Evolutionary conservation across 2,888 invertebrate species (phyloP).

Genomic region (Drosophila phalerata): DNA sequence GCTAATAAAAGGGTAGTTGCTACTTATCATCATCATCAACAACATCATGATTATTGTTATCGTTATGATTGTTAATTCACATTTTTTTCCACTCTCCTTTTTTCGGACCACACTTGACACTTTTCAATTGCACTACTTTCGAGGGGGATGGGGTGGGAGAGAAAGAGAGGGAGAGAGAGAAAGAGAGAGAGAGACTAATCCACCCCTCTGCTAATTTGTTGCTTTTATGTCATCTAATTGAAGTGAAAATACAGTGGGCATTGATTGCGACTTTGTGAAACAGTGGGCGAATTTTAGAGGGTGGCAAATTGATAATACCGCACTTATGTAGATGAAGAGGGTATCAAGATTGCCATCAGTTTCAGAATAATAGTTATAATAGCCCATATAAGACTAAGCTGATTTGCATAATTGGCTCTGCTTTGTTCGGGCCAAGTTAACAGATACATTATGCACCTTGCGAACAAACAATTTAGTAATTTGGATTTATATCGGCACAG

Average conservation of each 20-base stretch:
- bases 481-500: neutral
- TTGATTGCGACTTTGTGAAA: slow-evolving; percentile 49
- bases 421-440: neutral
- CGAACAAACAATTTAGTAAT: neutral
- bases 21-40: slow-evolving; percentile 42
- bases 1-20: slow-evolving; percentile 74
- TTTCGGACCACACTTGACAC: slow-evolving; percentile 53
- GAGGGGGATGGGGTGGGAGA: neutral
- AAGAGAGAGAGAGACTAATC: neutral
- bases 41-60: slow-evolving; percentile 34
- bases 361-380: slow-evolving; percentile 13
- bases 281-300: neutral
- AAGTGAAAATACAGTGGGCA: slow-evolving; percentile 57
- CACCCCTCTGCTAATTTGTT: slow-evolving; percentile 64
- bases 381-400: slow-evolving; percentile 33
- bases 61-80: slow-evolving; percentile 54
- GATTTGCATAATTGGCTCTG: slow-evolving; percentile 60
- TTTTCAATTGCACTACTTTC: slow-evolving; percentile 45
- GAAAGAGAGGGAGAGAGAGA: neutral
- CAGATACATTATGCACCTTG: slow-evolving; percentile 29
- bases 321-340: neutral
- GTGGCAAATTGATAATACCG: neutral
- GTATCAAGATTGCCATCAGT: slow-evolving; percentile 32
- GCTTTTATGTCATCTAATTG: slow-evolving; percentile 73
- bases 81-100: slow-evolving; percentile 21